phyloP scores from a whole-genome alignment of 2,797 vertebrate genomes.

The Brotula barbata region DNA sequence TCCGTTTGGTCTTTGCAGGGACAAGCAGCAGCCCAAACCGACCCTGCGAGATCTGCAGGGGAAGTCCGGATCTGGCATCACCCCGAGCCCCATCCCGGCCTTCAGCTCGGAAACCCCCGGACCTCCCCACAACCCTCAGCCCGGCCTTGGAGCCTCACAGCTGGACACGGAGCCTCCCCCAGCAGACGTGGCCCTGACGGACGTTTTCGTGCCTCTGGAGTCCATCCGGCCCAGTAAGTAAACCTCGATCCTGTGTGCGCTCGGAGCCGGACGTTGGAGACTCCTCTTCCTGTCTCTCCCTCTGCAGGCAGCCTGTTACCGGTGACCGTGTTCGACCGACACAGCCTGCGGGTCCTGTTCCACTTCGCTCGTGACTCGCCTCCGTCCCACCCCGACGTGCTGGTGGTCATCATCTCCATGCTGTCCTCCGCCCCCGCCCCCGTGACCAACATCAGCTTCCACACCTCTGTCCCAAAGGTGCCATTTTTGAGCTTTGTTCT shows the following conservation, averaged over 20 bases:
- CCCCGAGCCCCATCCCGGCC: slow-evolving; percentile 58
- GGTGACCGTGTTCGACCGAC: slow-evolving; percentile 93
- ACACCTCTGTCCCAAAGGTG: slow-evolving; percentile 92
- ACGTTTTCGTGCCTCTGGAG: slow-evolving; percentile 92
- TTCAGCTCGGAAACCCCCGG: slow-evolving; percentile 58
- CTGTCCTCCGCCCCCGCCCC: slow-evolving; percentile 91
- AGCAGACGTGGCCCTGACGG: slow-evolving; percentile 79
- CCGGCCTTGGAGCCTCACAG: slow-evolving; percentile 55
- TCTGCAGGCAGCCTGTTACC: slow-evolving; percentile 90
- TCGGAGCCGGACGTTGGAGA: no score
- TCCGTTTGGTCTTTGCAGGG: slow-evolving; percentile 75
- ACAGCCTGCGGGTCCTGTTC: slow-evolving; percentile 93
- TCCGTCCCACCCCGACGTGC: slow-evolving; percentile 85
- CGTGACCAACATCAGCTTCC: slow-evolving; percentile 89
- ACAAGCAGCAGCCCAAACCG: slow-evolving; percentile 89
- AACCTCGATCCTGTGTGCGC: not conserved
- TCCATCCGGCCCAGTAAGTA: slow-evolving; percentile 95
- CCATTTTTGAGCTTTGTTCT: no score
- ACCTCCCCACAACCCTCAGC: slow-evolving; percentile 53
- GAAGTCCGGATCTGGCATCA: slow-evolving; percentile 72
- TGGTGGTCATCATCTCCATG: slow-evolving; percentile 98
- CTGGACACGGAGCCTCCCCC: slow-evolving; percentile 52
- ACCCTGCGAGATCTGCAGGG: slow-evolving; percentile 94
- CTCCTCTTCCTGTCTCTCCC: not conserved
- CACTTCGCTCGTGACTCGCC: slow-evolving; percentile 91